Evolutionary conservation across 2,113 vertebrate genomes (phyloP), one percentile per base, ranked within the genome.

Genomic region (Prionailurus viverrinus): DNA sequence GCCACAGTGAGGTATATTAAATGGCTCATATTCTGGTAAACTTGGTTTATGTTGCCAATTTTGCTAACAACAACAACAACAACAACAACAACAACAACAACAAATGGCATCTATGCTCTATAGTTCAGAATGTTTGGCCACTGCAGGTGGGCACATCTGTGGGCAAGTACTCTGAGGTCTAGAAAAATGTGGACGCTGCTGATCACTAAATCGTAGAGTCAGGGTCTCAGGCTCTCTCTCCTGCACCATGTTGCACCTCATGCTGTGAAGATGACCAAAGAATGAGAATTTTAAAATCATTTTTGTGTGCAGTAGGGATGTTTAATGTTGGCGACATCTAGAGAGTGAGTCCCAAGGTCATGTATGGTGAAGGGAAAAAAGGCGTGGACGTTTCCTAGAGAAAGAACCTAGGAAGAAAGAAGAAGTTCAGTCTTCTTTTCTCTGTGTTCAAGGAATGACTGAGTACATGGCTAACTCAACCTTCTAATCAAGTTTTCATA

Each of bases 211-310:
- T n/a, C 15, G 36, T 41, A 4, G 63, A 74, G 9, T 73, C 45
- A 68, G 15, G 10, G 4, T 29, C 4, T 68, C 36, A 33, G 0
- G 21, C 3, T 73, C 16, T 68, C 81, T 53, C 69, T 88, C 0
- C 36, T 25, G 18, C 16, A 27, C 18, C 0, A 0, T 36, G 4
- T 41, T 53, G 5, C 2, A 1, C 61, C 27, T 90, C 25, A 2
- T 4, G 3, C 39, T 76, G 33, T 39, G 21, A 82, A 53, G 23
- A 0, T 86, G 82, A 71, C 58, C 48, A 65, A 53, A 91, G 48
- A 53, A 33, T 33, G 45, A 93, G 45, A 45, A 45, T 45, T 45
- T 45, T 45, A 45, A 45, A 45, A 45, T 45, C 45, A 1, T 45
- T 45, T 45, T 45, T 45, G 58, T 36, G n/a, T 4, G 3, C 10